Conservation (phyloP, 1,140 invertebrate species). For the Magallana angulata region DNA sequence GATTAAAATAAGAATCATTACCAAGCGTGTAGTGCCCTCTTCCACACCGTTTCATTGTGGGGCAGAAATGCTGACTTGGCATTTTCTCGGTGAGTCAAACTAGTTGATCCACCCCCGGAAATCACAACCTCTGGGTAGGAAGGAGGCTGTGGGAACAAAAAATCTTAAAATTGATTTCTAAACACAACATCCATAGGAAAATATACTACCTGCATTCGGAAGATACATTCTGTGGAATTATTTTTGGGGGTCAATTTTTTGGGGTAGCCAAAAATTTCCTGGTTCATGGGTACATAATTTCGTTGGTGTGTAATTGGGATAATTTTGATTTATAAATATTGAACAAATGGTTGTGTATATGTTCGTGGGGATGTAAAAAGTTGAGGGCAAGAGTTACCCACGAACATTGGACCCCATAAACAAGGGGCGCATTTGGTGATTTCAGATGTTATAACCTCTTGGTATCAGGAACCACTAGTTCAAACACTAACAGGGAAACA, state of each 20-base stretch:
- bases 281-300: no score
- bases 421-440: no score
- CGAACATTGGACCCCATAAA: no score
- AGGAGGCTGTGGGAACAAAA: conserved; percentile 48
- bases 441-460: background rate
- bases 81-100: conserved; percentile 62
- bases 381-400: no score
- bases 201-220: background rate
- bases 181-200: background rate
- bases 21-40: conserved; percentile 66
- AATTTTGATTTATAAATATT: no score
- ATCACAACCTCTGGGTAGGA: conserved; percentile 62
- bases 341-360: no score
- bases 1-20: background rate
- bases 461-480: background rate
- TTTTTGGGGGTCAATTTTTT: no score
- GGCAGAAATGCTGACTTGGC: conserved; percentile 68
- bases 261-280: no score
- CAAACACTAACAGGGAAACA: background rate
- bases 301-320: no score
- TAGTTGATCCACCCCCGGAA: conserved; percentile 53
- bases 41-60: conserved; percentile 68
- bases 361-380: no score
- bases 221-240: no score
- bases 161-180: no score